Evolutionary conservation across 2,113 vertebrate species (phyloP).

Genomic region (Cavia porcellus): DNA sequence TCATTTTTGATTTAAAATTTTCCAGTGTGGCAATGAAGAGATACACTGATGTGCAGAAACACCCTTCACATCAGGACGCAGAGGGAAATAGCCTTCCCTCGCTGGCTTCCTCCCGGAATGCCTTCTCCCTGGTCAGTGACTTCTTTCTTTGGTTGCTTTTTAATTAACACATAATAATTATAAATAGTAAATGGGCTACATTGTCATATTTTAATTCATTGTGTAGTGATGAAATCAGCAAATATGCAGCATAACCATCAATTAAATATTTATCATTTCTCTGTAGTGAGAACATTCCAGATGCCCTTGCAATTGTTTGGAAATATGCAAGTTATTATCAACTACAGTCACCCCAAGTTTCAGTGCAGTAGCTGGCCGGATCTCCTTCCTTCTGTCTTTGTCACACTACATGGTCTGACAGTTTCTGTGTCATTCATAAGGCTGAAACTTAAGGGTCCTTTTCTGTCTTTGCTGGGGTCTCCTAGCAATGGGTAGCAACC

Average conservation of each 20-base stretch:
- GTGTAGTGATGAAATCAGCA: not conserved
- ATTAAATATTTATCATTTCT: not conserved
- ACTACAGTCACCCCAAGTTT: not conserved
- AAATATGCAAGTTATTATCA: not conserved
- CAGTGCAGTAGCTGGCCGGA: not conserved
- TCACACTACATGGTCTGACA: not conserved
- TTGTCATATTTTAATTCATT: not conserved
- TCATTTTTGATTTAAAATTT: conserved; percentile 67
- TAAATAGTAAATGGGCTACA: too few relatives aligned
- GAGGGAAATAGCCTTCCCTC: not conserved
- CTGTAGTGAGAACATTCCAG: not conserved
- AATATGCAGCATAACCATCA: not conserved
- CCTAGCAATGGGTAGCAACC: not conserved
- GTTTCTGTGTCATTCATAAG: not conserved
- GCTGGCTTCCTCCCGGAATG: not conserved
- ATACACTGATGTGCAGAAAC: not conserved
- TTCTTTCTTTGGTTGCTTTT: not conserved
- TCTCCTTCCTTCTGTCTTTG: not conserved
- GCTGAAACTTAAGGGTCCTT: not conserved
- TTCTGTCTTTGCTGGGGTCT: not conserved
- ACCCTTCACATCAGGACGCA: not conserved
- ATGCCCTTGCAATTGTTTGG: not conserved
- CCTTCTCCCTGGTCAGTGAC: not conserved
- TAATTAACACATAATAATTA: not conserved
- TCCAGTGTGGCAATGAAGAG: not conserved